A percentile compares a stretch with the other conserved stretches of the same genome.
Conservation (phyloP, 2,113 vertebrate species). For the Clinocottus analis region DNA sequence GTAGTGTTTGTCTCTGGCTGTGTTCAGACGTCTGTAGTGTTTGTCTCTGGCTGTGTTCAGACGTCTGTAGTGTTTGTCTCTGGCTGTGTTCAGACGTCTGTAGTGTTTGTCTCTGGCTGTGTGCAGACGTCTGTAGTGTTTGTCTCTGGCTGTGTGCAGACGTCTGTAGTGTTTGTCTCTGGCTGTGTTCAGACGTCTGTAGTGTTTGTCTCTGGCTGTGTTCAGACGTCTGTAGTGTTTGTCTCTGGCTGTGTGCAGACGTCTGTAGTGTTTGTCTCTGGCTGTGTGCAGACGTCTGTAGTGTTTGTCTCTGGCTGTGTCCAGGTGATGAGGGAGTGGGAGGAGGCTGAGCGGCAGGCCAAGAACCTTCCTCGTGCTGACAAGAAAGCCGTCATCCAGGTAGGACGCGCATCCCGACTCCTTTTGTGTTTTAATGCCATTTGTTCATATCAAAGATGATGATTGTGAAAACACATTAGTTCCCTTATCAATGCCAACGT, state of each 20-base stretch:
- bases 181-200: slow-evolving; percentile 75
- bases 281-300: slow-evolving; percentile 75
- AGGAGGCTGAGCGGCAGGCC: slow-evolving; percentile 93
- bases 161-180: neutral
- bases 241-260: slow-evolving; percentile 74
- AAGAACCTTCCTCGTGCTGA: slow-evolving; percentile 95
- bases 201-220: slow-evolving; percentile 13
- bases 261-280: slow-evolving; percentile 1
- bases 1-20: slow-evolving; percentile 5
- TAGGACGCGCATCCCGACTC: slow-evolving; percentile 57
- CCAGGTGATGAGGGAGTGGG: slow-evolving; percentile 98
- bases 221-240: slow-evolving; percentile 74
- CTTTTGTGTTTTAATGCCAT: neutral
- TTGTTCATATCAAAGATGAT: neutral
- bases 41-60: slow-evolving; percentile 72
- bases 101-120: slow-evolving; percentile 15
- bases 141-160: slow-evolving; percentile 73
- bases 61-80: neutral
- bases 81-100: slow-evolving; percentile 76
- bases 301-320: slow-evolving; percentile 18
- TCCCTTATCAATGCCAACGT: neutral
- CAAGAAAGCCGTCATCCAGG: slow-evolving; percentile 97
- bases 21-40: slow-evolving; percentile 75
- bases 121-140: slow-evolving; percentile 74
- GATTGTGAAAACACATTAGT: slow-evolving; percentile 1